Evolutionary conservation across 2,888 invertebrate genomes (phyloP).

Genomic region (Aethes cnicana): DNA sequence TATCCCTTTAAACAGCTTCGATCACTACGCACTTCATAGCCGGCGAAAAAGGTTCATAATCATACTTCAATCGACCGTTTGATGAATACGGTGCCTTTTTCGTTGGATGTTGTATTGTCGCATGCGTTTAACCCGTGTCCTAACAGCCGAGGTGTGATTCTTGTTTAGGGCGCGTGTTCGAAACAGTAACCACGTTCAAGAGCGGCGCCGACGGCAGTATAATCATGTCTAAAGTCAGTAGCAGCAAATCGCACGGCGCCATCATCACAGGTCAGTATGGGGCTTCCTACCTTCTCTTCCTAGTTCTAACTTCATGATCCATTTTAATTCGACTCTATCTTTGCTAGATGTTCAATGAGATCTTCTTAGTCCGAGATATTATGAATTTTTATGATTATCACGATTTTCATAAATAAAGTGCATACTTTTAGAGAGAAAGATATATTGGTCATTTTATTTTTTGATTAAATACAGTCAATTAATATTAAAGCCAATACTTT

Average conservation of each 20-base stretch:
- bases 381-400: neutral
- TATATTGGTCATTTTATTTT: no score
- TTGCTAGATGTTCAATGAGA: conserved; percentile 9
- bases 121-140: conserved; percentile 75
- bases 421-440: no score
- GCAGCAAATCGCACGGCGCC: conserved; percentile 84
- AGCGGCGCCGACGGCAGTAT: conserved; percentile 72
- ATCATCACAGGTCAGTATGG: conserved; percentile 84
- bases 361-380: neutral
- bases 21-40: conserved; percentile 50
- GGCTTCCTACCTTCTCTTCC: conserved; percentile 65
- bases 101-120: conserved; percentile 47
- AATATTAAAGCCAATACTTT: no score
- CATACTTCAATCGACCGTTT: no score
- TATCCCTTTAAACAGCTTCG: conserved; percentile 71
- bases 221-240: conserved; percentile 82
- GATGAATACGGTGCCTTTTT: conserved; percentile 8
- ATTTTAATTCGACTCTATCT: conserved; percentile 18
- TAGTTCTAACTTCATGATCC: conserved; percentile 36
- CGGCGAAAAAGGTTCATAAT: neutral
- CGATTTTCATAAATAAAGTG: no score
- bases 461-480: no score
- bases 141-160: conserved; percentile 77
- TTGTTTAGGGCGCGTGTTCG: conserved; percentile 81
- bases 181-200: conserved; percentile 81